Conservation (phyloP, 2,888 invertebrate species). For the Cheilosia variabilis region DNA sequence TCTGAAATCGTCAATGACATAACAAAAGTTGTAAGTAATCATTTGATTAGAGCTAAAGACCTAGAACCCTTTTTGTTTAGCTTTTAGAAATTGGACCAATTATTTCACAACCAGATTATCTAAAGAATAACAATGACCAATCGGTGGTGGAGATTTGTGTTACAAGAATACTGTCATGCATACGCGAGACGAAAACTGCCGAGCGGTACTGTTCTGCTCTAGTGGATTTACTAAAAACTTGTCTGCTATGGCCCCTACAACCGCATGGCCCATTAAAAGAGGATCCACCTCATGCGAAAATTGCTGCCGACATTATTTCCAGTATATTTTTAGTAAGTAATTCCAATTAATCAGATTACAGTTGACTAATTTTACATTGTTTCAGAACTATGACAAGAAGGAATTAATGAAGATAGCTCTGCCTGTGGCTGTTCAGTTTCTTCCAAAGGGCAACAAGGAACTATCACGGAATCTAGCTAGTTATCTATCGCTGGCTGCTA, state of each 20-base stretch:
- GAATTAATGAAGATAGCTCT: constrained; percentile 87
- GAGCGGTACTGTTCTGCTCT: constrained; percentile 93
- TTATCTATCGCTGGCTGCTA: constrained; percentile 95
- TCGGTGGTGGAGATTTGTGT: constrained; percentile 98
- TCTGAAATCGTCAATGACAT: constrained; percentile 93
- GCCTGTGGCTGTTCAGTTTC: constrained; percentile 95
- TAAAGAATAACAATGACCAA: constrained; percentile 95
- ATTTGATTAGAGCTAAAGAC: background rate
- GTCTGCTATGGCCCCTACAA: constrained; percentile 94
- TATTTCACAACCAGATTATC: constrained; percentile 92
- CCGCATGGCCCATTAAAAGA: constrained; percentile 89
- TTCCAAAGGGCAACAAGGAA: constrained; percentile 95
- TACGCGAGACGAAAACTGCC: constrained; percentile 93
- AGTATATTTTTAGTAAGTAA: constrained; percentile 94
- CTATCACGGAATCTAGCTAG: constrained; percentile 95
- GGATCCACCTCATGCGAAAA: constrained; percentile 98
- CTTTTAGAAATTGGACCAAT: constrained; percentile 91
- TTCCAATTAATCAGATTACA: background rate
- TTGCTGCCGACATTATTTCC: constrained; percentile 96
- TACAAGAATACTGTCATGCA: constrained; percentile 94
- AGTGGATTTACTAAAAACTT: constrained; percentile 93
- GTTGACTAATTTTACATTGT: constrained; percentile 18
- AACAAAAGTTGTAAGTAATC: constrained; percentile 90
- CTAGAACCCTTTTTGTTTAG: constrained; percentile 81
- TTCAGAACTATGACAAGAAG: constrained; percentile 86